Percentiles rank a stretch among this genome's conserved stretches.
Conservation (phyloP, 2,888 invertebrate species). For the Sycophila texana region DNA sequence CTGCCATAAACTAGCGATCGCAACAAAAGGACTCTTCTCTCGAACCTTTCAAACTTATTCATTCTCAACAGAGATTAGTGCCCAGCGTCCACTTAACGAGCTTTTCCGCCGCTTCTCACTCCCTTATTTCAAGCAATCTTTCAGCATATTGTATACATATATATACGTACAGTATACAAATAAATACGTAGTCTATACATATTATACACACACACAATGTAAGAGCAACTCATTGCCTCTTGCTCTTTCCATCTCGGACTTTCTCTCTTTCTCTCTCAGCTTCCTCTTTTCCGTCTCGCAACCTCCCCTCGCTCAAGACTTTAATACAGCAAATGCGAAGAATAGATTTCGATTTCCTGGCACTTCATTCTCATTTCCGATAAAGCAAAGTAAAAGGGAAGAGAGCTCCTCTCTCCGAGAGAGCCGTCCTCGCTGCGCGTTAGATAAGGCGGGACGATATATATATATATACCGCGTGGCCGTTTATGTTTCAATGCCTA, state of each 20-base stretch:
- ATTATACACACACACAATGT: slow-evolving; percentile 36
- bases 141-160: slow-evolving; percentile 16
- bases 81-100: slow-evolving; percentile 47
- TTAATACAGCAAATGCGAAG: slow-evolving; percentile 17
- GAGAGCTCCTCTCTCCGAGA: too few relatives aligned
- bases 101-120: slow-evolving; percentile 19
- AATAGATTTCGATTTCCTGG: slow-evolving; percentile 59
- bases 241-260: not conserved
- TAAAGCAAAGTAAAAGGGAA: slow-evolving; percentile 59
- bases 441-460: slow-evolving; percentile 44
- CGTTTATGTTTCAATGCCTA: slow-evolving; percentile 51
- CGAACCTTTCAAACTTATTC: slow-evolving; percentile 35
- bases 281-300: too few relatives aligned
- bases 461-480: slow-evolving; percentile 45
- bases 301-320: not conserved
- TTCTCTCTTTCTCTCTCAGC: not conserved
- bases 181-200: too few relatives aligned
- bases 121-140: slow-evolving; percentile 37
- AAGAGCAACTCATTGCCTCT: slow-evolving; percentile 3
- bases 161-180: too few relatives aligned
- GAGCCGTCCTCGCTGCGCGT: not conserved
- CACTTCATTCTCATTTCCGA: slow-evolving; percentile 61
- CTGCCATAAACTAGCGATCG: slow-evolving; percentile 37
- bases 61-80: slow-evolving; percentile 43
- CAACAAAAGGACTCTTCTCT: slow-evolving; percentile 42